phyloP scores from a whole-genome alignment of 2,113 vertebrate species.

The Craseonycteris thonglongyai region DNA sequence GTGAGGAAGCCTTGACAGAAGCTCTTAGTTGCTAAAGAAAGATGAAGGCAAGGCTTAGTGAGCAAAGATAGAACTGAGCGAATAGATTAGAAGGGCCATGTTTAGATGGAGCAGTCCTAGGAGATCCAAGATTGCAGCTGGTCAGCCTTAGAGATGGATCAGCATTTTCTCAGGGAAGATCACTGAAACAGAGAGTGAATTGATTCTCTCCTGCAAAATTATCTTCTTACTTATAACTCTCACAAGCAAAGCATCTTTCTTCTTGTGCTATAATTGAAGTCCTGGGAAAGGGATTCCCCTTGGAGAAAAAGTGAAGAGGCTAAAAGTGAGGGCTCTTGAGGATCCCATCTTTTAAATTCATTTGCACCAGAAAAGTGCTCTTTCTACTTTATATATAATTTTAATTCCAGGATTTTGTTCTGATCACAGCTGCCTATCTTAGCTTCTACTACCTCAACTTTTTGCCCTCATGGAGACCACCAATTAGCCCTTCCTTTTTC shows the following conservation, averaged over 20 bases:
- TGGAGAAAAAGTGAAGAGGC: not conserved
- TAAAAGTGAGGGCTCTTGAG: not conserved
- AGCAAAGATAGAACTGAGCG: not conserved
- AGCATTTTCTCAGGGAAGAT: constrained; percentile 16
- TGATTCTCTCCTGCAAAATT: not conserved
- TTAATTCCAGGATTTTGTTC: not conserved
- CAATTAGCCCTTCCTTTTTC: constrained; percentile 15
- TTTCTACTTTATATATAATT: not conserved
- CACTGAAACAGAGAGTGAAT: not conserved
- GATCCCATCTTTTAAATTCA: not conserved
- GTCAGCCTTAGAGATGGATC: not conserved
- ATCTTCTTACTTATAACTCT: not conserved
- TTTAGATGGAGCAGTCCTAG: not conserved
- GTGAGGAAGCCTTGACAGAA: constrained; percentile 51
- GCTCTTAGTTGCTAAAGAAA: constrained; percentile 40
- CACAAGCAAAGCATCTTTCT: not conserved
- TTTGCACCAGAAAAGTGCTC: not conserved
- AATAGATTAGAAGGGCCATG: too few species aligned
- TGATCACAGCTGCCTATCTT: not conserved
- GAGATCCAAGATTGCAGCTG: not conserved
- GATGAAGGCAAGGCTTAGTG: constrained; percentile 4
- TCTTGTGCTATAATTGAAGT: not conserved
- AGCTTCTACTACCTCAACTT: not conserved
- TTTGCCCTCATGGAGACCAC: not conserved
- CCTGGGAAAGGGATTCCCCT: not conserved